Conservation (phyloP, 2,113 vertebrate genomes). For the Pelusios castaneus region DNA sequence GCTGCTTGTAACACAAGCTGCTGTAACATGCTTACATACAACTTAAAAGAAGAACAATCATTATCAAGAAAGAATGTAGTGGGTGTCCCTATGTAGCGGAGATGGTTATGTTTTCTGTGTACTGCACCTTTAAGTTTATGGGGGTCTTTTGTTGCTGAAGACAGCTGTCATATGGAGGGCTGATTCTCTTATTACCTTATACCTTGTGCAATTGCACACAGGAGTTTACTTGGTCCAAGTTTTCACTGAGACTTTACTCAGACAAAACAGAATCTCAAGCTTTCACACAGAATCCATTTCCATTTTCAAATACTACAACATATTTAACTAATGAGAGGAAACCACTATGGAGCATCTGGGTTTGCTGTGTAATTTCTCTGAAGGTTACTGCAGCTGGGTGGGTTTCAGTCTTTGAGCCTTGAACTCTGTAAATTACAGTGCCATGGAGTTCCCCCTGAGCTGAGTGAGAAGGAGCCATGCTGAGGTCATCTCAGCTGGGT, state of each 20-base stretch:
- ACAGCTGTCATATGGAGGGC: background rate
- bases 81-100: background rate
- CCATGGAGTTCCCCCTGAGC: background rate
- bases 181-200: background rate
- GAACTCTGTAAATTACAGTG: background rate
- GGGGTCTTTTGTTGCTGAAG: background rate
- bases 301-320: background rate
- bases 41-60: background rate
- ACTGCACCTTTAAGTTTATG: background rate
- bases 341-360: background rate
- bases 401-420: fast-evolving
- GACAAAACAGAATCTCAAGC: background rate
- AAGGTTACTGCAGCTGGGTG: fast-evolving
- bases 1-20: fast-evolving
- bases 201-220: background rate
- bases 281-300: background rate
- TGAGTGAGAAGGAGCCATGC: background rate
- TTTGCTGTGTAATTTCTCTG: fast-evolving
- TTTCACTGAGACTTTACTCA: background rate
- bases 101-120: background rate
- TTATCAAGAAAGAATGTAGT: fast-evolving
- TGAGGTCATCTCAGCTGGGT: background rate
- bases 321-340: background rate
- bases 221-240: background rate
- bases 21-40: background rate